These are phyloP conservation scores for Lissocephala sabroskyi DNA, from an alignment of 2,888 invertebrate species.

Conservation along the genomic window DNA sequence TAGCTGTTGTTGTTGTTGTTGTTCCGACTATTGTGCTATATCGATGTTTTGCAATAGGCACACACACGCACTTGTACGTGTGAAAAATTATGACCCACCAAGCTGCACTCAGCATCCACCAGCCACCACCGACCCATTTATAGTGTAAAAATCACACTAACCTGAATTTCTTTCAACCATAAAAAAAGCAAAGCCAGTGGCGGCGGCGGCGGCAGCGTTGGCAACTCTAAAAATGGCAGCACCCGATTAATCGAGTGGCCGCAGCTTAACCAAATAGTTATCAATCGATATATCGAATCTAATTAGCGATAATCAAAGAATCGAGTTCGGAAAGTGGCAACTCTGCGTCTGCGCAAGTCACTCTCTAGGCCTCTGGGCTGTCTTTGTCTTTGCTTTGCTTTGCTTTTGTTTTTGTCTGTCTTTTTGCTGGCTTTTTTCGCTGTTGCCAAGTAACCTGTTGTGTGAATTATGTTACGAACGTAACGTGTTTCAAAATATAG, in stretches of 20 bases:
- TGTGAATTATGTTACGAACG: conserved; percentile 71
- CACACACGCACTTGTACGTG: conserved; percentile 10
- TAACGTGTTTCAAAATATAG: conserved; percentile 72
- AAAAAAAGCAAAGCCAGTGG: conserved; percentile 11
- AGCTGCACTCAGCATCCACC: no score
- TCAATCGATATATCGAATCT: no score
- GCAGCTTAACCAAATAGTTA: no score
- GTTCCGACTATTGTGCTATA: conserved; percentile 30
- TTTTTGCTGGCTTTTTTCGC: conserved; percentile 10
- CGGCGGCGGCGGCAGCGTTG: conserved; percentile 1
- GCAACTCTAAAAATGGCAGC: no score
- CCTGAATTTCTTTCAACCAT: conserved; percentile 54
- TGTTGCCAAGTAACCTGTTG: conserved; percentile 52
- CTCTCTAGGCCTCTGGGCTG: background rate
- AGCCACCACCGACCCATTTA: conserved; percentile 37
- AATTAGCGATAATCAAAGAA: no score
- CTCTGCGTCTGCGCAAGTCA: no score
- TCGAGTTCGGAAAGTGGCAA: no score
- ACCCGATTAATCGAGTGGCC: no score
- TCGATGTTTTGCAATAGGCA: conserved; percentile 43
- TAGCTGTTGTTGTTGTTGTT: conserved; percentile 26
- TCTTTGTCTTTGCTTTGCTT: background rate
- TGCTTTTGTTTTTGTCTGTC: conserved; percentile 13
- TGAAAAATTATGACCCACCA: conserved; percentile 8
- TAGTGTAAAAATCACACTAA: conserved; percentile 57